phyloP scores from a whole-genome alignment of 2,797 vertebrate species.

The Euthynnus affinis region DNA sequence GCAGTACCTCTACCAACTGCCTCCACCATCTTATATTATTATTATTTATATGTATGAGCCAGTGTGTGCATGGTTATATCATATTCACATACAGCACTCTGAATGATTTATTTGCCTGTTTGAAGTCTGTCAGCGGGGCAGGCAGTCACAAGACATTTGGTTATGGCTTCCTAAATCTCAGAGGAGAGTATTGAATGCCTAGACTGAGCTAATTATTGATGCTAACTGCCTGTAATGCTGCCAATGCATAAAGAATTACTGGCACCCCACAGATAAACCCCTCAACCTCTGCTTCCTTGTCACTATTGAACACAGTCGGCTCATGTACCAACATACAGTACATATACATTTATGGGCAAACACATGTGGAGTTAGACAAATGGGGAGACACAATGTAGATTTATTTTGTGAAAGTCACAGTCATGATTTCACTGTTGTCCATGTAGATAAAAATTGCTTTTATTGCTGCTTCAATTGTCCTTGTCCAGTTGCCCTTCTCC shows the following conservation, averaged over 20 bases:
- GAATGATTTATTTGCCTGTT: constrained; percentile 75
- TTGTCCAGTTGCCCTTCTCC: no score
- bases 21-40: no score
- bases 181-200: constrained; percentile 78
- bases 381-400: background rate
- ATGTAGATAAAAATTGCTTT: no score
- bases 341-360: background rate
- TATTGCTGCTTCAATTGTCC: no score
- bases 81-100: constrained; percentile 33
- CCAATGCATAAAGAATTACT: constrained; percentile 67
- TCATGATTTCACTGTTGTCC: no score
- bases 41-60: constrained; percentile 1
- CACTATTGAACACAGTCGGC: constrained; percentile 28
- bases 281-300: constrained; percentile 51
- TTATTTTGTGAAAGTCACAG: background rate
- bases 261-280: constrained; percentile 67
- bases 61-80: constrained; percentile 13
- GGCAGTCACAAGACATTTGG: constrained; percentile 67
- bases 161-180: constrained; percentile 82
- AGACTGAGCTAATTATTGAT: constrained; percentile 85
- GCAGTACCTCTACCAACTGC: no score
- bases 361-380: background rate
- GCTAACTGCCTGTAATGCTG: constrained; percentile 82
- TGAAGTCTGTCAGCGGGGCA: constrained; percentile 62
- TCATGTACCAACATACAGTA: background rate